Evolutionary conservation across 2,888 invertebrate genomes (phyloP).

Genomic region (Stenolophus ochropezus): DNA sequence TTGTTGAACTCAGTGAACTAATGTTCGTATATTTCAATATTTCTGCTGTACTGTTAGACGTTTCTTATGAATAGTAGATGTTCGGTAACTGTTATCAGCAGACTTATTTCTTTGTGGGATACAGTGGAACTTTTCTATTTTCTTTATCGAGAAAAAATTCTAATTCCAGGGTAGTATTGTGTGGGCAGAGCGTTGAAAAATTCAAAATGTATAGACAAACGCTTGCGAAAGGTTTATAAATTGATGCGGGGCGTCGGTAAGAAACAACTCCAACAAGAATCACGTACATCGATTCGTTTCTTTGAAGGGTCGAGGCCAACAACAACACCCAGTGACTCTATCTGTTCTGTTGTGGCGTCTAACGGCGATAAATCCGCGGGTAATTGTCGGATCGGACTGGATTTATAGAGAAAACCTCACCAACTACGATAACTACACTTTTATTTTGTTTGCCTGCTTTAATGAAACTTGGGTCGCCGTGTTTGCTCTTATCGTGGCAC

Average conservation of each 20-base stretch:
- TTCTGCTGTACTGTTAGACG: too few relatives aligned
- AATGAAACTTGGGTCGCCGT: slow-evolving; percentile 2
- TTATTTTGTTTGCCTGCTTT: slow-evolving; percentile 35
- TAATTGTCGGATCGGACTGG: slow-evolving; percentile 49
- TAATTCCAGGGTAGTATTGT: not conserved
- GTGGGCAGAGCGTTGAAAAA: not conserved
- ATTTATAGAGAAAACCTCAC: slow-evolving; percentile 42
- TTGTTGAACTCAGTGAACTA: too few relatives aligned
- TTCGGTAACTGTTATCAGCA: too few relatives aligned
- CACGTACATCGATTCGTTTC: slow-evolving; percentile 34
- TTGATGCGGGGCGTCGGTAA: slow-evolving; percentile 11
- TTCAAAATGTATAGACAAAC: not conserved
- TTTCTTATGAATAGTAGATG: too few relatives aligned
- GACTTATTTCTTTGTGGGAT: not conserved
- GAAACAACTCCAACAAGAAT: slow-evolving; percentile 22
- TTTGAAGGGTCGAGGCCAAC: slow-evolving; percentile 31
- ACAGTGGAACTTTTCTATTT: not conserved
- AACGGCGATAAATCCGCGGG: slow-evolving; percentile 36
- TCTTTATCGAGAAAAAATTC: not conserved
- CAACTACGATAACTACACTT: slow-evolving; percentile 17
- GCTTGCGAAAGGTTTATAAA: not conserved
- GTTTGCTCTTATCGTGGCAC: slow-evolving; percentile 27
- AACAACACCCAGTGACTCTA: slow-evolving; percentile 6
- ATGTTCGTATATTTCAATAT: too few relatives aligned
- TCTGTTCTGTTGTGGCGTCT: slow-evolving; percentile 28